A percentile compares a stretch with the other conserved stretches of the same genome.
These are phyloP conservation scores for Pelagia noctiluca DNA, from an alignment of 30 jellyfish, hydroid and myxozoan genomes.

Conservation along the genomic window DNA sequence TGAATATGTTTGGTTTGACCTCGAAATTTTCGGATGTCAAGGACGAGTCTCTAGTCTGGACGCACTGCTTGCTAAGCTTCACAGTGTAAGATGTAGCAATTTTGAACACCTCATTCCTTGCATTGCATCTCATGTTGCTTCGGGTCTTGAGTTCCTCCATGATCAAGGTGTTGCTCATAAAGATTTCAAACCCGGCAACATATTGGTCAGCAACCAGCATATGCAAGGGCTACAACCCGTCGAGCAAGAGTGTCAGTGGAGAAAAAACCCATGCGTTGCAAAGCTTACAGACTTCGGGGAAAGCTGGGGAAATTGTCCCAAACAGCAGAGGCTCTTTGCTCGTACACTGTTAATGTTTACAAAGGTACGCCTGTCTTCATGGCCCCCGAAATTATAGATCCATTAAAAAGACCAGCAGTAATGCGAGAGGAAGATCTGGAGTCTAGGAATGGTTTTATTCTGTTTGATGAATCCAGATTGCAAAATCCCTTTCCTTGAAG, in stretches of 20 bases:
- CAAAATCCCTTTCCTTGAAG: background rate
- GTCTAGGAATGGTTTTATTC: conserved; percentile 1
- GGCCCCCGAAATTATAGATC: conserved; percentile 22
- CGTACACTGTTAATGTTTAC: background rate
- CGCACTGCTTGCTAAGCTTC: background rate
- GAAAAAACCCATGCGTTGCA: background rate
- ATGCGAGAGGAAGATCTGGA: conserved; percentile 6
- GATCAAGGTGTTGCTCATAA: conserved; percentile 8
- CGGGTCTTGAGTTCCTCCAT: conserved; percentile 9
- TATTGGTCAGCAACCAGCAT: conserved; percentile 11
- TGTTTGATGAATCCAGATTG: conserved; percentile 5
- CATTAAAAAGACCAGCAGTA: background rate
- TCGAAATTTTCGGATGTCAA: background rate
- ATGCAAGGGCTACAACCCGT: background rate
- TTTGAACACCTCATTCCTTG: background rate
- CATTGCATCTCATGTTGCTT: background rate
- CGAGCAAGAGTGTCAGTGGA: background rate
- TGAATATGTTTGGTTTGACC: conserved; percentile 3
- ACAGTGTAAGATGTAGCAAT: background rate
- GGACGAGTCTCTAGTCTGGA: background rate
- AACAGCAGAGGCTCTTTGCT: background rate
- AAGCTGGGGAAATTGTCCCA: conserved; percentile 9
- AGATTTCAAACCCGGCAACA: conserved; percentile 12
- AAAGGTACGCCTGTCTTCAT: conserved; percentile 12
- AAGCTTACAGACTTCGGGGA: conserved; percentile 10